phyloP scores from a whole-genome alignment of 2,113 vertebrate genomes.

The Periophthalmus modestus region DNA sequence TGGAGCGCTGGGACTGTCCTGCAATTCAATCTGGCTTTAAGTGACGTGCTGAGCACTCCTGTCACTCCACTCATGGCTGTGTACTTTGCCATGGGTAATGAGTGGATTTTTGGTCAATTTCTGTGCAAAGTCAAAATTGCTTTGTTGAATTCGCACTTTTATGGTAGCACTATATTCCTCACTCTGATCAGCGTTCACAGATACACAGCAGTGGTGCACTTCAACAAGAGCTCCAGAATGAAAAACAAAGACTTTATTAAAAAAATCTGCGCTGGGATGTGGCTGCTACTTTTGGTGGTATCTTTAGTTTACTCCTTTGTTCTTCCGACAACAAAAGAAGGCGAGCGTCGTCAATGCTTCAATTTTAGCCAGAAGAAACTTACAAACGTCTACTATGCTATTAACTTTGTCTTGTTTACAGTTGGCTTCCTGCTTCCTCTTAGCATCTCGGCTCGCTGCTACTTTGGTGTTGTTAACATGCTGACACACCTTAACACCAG shows the following conservation, averaged over 20 bases:
- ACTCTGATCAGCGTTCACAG: slow-evolving; percentile 75
- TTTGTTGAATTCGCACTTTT: slow-evolving; percentile 67
- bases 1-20: slow-evolving; percentile 73
- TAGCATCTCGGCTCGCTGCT: slow-evolving; percentile 50
- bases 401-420: slow-evolving; percentile 57
- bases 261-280: slow-evolving; percentile 66
- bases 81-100: slow-evolving; percentile 57
- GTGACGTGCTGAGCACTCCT: slow-evolving; percentile 66
- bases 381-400: slow-evolving; percentile 50
- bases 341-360: slow-evolving; percentile 59
- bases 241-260: slow-evolving; percentile 65
- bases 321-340: slow-evolving; percentile 54
- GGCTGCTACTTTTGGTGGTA: slow-evolving; percentile 60
- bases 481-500: slow-evolving; percentile 58
- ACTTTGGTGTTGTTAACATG: slow-evolving; percentile 57
- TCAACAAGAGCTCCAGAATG: slow-evolving; percentile 59
- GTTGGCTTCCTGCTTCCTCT: slow-evolving; percentile 72
- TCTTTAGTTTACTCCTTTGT: slow-evolving; percentile 55
- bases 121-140: slow-evolving; percentile 70
- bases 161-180: slow-evolving; percentile 76
- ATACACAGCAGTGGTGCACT: slow-evolving; percentile 64
- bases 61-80: slow-evolving; percentile 62
- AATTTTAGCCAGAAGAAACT: slow-evolving; percentile 65
- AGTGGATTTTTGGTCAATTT: slow-evolving; percentile 71
- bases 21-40: slow-evolving; percentile 77